A percentile compares a stretch with the other conserved stretches of the same genome.
Conservation (phyloP, 1,140 invertebrate genomes). For the Drosophila busckii region DNA sequence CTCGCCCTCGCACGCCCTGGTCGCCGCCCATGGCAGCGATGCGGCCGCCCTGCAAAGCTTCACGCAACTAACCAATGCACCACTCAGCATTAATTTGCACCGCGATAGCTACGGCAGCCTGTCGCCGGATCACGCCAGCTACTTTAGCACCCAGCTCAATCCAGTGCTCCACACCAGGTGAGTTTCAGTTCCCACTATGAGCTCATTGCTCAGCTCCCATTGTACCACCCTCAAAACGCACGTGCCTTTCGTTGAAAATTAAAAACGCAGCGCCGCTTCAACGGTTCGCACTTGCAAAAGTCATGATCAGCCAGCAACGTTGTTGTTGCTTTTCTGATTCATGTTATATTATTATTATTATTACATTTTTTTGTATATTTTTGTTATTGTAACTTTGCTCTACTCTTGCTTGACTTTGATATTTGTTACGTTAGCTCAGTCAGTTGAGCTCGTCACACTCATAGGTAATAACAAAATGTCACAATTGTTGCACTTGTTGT, state of each 20-base stretch:
- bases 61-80: slow-evolving; percentile 66
- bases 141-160: slow-evolving; percentile 55
- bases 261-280: slow-evolving; percentile 35
- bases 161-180: slow-evolving; percentile 66
- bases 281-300: slow-evolving; percentile 59
- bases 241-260: slow-evolving; percentile 61
- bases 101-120: slow-evolving; percentile 58
- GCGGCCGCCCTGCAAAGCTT: slow-evolving; percentile 59
- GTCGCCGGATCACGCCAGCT: slow-evolving; percentile 56
- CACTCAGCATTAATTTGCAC: slow-evolving; percentile 29
- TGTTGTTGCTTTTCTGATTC: slow-evolving; percentile 46
- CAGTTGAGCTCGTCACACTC: slow-evolving; percentile 15
- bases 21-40: slow-evolving; percentile 45
- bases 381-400: too few relatives aligned
- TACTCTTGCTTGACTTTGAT: slow-evolving; percentile 33
- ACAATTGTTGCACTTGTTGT: slow-evolving; percentile 34
- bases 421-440: slow-evolving; percentile 38
- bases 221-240: slow-evolving; percentile 39
- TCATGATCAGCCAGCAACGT: slow-evolving; percentile 52
- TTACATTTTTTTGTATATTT: slow-evolving; percentile 6
- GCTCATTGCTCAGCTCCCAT: slow-evolving; percentile 63
- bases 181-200: slow-evolving; percentile 39
- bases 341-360: slow-evolving; percentile 28
- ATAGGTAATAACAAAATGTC: slow-evolving; percentile 32
- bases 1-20: slow-evolving; percentile 51